Conservation (phyloP, 2,797 vertebrate genomes). For the Rhinogobio ventralis region DNA sequence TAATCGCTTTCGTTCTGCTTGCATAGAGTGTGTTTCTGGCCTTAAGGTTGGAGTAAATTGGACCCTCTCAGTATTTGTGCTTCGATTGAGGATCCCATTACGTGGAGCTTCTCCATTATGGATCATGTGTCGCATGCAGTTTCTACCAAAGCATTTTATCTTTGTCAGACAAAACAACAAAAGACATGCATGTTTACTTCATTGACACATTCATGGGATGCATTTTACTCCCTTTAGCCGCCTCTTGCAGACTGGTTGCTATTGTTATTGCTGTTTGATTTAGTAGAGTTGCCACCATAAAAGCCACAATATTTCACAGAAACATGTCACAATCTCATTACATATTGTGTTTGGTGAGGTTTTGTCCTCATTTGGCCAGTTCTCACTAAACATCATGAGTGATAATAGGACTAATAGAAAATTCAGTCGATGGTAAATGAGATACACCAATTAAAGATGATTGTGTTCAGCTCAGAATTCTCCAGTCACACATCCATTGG, state of each 20-base stretch:
- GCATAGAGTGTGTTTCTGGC: neutral
- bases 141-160: constrained; percentile 6
- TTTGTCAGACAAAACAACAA: constrained; percentile 5
- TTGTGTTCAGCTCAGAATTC: constrained; percentile 4
- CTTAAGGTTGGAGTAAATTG: neutral
- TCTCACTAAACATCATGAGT: constrained; percentile 6
- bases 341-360: neutral
- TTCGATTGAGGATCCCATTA: constrained; percentile 46
- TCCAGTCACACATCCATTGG: neutral
- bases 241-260: constrained; percentile 15
- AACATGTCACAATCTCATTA: neutral
- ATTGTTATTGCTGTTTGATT: constrained; percentile 43
- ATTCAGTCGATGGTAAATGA: neutral
- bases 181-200: constrained; percentile 41
- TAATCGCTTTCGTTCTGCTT: neutral
- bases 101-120: constrained; percentile 44
- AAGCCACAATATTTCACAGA: constrained; percentile 27
- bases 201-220: constrained; percentile 6
- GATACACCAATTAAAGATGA: neutral
- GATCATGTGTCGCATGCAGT: constrained; percentile 44
- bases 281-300: neutral
- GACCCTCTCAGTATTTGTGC: constrained; percentile 26
- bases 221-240: constrained; percentile 12
- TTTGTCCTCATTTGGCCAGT: constrained; percentile 2
- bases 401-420: neutral